These are phyloP conservation scores for Mechanitis mazaeus DNA, from an alignment of 2,888 invertebrate genomes.

Conservation along the genomic window DNA sequence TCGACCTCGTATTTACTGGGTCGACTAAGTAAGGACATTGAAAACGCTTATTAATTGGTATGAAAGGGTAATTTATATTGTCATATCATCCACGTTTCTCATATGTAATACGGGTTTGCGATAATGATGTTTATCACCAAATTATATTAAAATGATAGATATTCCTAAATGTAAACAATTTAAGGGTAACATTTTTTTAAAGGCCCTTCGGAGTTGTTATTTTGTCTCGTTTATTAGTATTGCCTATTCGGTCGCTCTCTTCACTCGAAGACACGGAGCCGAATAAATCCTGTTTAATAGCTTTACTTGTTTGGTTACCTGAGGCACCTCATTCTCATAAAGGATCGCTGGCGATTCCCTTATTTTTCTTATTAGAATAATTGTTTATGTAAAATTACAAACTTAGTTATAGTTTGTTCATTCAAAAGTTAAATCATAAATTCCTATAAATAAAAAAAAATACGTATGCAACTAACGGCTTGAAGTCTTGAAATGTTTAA, in stretches of 20 bases:
- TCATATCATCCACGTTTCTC: constrained; percentile 78
- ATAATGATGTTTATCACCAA: constrained; percentile 76
- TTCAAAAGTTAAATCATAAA: constrained; percentile 52
- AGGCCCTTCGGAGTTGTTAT: constrained; percentile 70
- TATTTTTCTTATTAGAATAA: constrained; percentile 71
- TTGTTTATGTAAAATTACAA: constrained; percentile 57
- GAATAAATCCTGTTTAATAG: constrained; percentile 57
- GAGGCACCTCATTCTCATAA: constrained; percentile 67
- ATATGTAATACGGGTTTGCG: constrained; percentile 77
- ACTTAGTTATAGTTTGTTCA: constrained; percentile 57
- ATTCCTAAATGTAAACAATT: constrained; percentile 69
- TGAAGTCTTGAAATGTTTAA: constrained; percentile 52
- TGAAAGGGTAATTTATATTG: constrained; percentile 78
- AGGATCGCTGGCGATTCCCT: constrained; percentile 74
- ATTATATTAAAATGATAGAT: constrained; percentile 72
- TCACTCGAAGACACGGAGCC: constrained; percentile 50
- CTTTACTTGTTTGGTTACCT: constrained; percentile 66
- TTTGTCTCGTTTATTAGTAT: constrained; percentile 68
- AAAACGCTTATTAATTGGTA: constrained; percentile 78
- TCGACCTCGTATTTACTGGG: constrained; percentile 62
- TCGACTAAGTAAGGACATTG: constrained; percentile 75
- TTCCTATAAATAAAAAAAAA: constrained; percentile 49
- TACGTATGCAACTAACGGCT: constrained; percentile 69
- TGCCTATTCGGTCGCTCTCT: constrained; percentile 65
- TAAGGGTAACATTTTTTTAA: constrained; percentile 72